phyloP scores from a whole-genome alignment of 2,113 vertebrate genomes.

The Lampris incognitus region DNA sequence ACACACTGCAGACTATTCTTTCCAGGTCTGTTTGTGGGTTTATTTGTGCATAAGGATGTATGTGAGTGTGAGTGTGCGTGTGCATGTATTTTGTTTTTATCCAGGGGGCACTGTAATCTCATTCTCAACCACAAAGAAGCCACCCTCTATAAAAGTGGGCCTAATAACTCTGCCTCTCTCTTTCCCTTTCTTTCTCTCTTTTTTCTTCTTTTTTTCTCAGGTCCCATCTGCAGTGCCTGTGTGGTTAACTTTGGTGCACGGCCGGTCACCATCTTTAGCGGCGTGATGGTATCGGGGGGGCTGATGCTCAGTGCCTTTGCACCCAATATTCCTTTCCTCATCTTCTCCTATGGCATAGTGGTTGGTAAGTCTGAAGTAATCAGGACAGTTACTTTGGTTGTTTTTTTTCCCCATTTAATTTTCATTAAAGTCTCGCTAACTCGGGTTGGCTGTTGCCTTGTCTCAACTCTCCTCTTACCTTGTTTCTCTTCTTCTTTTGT shows the following conservation, averaged over 20 bases:
- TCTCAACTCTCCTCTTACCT: not conserved
- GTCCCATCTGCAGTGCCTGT: constrained; percentile 89
- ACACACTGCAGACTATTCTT: too few relatives aligned
- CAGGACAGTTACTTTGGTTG: too few relatives aligned
- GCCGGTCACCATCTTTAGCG: constrained; percentile 89
- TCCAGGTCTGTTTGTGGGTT: too few relatives aligned
- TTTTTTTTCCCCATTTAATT: too few relatives aligned
- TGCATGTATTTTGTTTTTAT: not conserved
- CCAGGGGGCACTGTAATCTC: too few relatives aligned
- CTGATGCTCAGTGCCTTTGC: constrained; percentile 90
- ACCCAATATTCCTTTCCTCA: constrained; percentile 89
- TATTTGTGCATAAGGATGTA: not conserved
- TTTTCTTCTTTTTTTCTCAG: constrained; percentile 60
- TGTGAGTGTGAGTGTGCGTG: not conserved
- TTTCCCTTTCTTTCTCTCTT: not conserved
- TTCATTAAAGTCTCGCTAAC: not conserved
- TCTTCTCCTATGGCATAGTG: constrained; percentile 88
- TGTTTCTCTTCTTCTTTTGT: not conserved
- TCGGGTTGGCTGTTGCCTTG: not conserved
- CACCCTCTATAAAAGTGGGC: too few relatives aligned
- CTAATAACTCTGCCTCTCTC: not conserved
- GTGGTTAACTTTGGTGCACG: constrained; percentile 89
- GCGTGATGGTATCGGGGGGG: constrained; percentile 88
- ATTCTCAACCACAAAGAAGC: too few relatives aligned
- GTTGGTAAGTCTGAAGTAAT: constrained; percentile 83